Conservation (phyloP, 1,140 invertebrate species). For the Cydia strobilella region DNA sequence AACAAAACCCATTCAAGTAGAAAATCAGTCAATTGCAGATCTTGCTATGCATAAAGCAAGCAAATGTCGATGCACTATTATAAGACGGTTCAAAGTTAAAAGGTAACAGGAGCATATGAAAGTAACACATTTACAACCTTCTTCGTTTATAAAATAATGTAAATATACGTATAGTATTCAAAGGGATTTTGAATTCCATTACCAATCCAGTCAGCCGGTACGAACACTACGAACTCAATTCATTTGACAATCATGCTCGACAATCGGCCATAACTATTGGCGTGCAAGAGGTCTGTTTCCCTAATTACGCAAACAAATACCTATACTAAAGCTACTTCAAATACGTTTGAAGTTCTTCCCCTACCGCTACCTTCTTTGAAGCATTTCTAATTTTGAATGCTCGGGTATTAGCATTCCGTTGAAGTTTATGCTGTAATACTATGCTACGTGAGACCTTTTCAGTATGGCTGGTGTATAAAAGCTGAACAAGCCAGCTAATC, state of each 20-base stretch:
- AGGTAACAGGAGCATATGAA: neutral
- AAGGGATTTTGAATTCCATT: neutral
- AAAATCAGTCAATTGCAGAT: constrained; percentile 17
- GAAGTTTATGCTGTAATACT: constrained; percentile 1
- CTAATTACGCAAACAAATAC: constrained; percentile 44
- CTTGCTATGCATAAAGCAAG: constrained; percentile 16
- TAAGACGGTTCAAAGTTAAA: neutral
- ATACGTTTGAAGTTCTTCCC: constrained; percentile 42
- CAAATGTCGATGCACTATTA: constrained; percentile 16
- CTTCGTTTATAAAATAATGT: neutral
- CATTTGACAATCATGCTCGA: constrained; percentile 19
- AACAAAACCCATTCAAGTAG: neutral
- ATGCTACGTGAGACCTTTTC: constrained; percentile 20
- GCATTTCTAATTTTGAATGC: constrained; percentile 36
- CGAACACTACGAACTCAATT: constrained; percentile 1
- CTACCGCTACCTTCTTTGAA: constrained; percentile 33
- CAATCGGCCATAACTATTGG: neutral
- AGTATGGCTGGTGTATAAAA: constrained; percentile 10
- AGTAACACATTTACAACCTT: neutral
- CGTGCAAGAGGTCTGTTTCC: constrained; percentile 31
- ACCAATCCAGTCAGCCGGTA: neutral
- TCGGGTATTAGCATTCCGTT: constrained; percentile 19
- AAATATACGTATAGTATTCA: neutral
- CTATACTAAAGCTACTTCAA: constrained; percentile 39
- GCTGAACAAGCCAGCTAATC: constrained; percentile 39